phyloP scores from a whole-genome alignment of 92 coral and sea anemone genomes.

The Chrysogorgia sp. region DNA sequence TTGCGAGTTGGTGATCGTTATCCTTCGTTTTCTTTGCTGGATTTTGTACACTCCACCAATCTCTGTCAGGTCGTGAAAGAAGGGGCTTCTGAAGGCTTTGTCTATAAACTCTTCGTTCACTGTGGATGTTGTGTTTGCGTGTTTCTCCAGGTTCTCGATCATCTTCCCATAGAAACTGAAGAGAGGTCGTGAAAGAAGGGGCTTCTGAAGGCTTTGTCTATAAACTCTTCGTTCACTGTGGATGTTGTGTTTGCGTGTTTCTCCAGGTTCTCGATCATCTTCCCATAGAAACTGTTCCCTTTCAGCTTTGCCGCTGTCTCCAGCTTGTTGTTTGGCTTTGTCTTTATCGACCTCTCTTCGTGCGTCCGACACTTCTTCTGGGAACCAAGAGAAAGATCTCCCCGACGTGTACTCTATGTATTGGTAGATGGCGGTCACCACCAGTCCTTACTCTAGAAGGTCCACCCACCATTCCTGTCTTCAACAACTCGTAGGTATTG shows the following conservation, averaged over 20 bases:
- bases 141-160: slow-evolving; percentile 21
- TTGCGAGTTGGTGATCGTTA: slow-evolving; percentile 5
- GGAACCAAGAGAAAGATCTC: not conserved
- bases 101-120: not conserved
- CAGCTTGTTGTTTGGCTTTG: not conserved
- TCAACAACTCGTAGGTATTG: slow-evolving; percentile 30
- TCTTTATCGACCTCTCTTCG: slow-evolving; percentile 18
- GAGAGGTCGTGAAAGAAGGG: slow-evolving; percentile 26
- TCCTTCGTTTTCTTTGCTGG: not conserved
- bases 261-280: slow-evolving; percentile 23
- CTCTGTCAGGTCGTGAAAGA: slow-evolving; percentile 25
- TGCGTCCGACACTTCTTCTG: not conserved
- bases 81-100: slow-evolving; percentile 6
- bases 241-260: not conserved
- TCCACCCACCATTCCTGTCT: slow-evolving; percentile 20
- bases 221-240: not conserved
- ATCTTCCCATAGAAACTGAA: too few relatives aligned
- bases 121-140: not conserved
- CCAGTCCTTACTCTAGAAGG: slow-evolving; percentile 20
- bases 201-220: slow-evolving; percentile 5
- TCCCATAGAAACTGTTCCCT: slow-evolving; percentile 39
- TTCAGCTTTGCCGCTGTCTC: slow-evolving; percentile 25
- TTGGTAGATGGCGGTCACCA: not conserved
- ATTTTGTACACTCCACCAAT: slow-evolving; percentile 18
- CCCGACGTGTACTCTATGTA: not conserved